These are phyloP conservation scores for Madoqua kirkii DNA, from an alignment of 2,113 vertebrate species.

Conservation along the genomic window DNA sequence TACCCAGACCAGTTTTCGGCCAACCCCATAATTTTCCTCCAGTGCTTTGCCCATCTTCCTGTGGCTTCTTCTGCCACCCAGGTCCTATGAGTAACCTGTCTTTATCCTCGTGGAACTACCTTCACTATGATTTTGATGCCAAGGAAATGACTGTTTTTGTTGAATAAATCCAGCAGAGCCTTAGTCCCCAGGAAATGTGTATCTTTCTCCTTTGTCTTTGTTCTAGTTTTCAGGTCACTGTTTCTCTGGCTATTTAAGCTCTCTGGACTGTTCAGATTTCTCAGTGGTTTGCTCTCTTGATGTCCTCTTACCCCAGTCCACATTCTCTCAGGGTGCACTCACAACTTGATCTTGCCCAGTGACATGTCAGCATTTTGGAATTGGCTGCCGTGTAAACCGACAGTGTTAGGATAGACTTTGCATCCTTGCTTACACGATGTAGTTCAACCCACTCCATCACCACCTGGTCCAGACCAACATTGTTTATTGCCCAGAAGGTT, in stretches of 20 bases:
- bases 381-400: accelerated
- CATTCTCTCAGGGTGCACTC: too few relatives aligned
- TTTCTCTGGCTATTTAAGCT: neutral
- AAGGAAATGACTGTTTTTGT: neutral
- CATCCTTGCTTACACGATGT: accelerated
- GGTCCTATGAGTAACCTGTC: neutral
- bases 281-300: neutral
- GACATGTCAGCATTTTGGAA: neutral
- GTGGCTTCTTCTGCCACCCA: neutral
- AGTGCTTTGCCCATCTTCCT: neutral
- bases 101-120: neutral
- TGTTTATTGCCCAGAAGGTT: neutral
- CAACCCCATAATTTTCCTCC: neutral
- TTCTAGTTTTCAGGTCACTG: neutral
- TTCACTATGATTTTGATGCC: neutral
- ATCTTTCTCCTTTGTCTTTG: neutral
- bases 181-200: neutral
- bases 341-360: neutral
- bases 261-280: neutral
- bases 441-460: too few relatives aligned
- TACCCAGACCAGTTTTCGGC: neutral
- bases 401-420: too few relatives aligned
- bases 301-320: neutral
- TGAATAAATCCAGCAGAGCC: neutral
- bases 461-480: neutral